Evolutionary conservation across 2,888 invertebrate genomes (phyloP).

Genomic region (Drosophila rellima): DNA sequence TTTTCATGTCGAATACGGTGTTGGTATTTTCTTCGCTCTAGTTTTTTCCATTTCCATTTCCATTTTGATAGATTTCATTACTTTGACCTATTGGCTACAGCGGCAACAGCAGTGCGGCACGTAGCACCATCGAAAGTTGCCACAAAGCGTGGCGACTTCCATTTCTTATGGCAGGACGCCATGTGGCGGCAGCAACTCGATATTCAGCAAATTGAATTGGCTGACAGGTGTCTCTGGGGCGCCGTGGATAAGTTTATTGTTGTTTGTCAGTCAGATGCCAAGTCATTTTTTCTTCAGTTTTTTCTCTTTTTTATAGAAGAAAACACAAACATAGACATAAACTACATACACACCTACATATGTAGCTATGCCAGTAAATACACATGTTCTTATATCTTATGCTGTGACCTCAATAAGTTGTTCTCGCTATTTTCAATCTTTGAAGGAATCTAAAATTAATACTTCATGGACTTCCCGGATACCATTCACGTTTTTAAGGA

Average conservation of each 20-base stretch:
- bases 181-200: slow-evolving; percentile 43
- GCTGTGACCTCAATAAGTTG: slow-evolving; percentile 4
- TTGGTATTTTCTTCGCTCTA: slow-evolving; percentile 1
- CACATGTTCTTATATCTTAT: slow-evolving; percentile 2
- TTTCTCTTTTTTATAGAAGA: background rate
- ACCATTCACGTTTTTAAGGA: background rate
- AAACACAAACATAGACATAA: background rate
- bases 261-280: slow-evolving; percentile 38
- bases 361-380: background rate
- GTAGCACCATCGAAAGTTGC: slow-evolving; percentile 24
- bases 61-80: slow-evolving; percentile 32
- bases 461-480: background rate
- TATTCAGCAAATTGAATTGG: slow-evolving; percentile 63
- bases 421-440: background rate
- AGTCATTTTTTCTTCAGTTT: slow-evolving; percentile 10
- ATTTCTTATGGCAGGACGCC: slow-evolving; percentile 18
- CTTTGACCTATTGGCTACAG: slow-evolving; percentile 23
- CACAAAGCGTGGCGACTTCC: slow-evolving; percentile 21
- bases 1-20: slow-evolving; percentile 37
- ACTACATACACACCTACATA: background rate
- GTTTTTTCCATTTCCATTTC: slow-evolving; percentile 14
- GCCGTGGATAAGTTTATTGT: slow-evolving; percentile 36
- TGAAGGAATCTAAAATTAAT: background rate
- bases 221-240: slow-evolving; percentile 70
- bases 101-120: slow-evolving; percentile 28